Percentiles rank a stretch among this genome's conserved stretches.
Evolutionary conservation across 1,140 invertebrate species (phyloP).

Genomic region (Brachionus angularis): DNA sequence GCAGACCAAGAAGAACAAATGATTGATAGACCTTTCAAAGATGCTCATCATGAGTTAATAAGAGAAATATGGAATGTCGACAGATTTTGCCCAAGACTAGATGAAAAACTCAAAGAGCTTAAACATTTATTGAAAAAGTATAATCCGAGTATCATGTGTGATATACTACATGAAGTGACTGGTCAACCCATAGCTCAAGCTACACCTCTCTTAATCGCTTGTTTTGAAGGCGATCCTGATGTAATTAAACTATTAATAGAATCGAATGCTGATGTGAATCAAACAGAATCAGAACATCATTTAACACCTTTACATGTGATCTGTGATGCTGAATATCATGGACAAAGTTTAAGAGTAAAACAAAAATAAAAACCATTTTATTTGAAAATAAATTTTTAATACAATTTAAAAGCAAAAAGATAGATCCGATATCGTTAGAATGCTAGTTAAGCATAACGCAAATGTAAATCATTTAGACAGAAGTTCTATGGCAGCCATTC

Average conservation of each 20-base stretch:
- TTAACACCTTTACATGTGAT: slow-evolving; percentile 41
- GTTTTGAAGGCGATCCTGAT: slow-evolving; percentile 44
- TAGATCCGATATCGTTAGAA: slow-evolving; percentile 18
- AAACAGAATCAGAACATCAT: slow-evolving; percentile 44
- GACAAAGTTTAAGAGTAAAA: slow-evolving; percentile 40
- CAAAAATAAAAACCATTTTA: background rate
- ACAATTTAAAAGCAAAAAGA: slow-evolving; percentile 43
- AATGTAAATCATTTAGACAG: slow-evolving; percentile 44
- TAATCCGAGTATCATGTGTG: slow-evolving; percentile 35
- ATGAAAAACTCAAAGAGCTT: slow-evolving; percentile 37
- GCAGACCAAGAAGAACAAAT: slow-evolving; percentile 12
- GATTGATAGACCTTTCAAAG: slow-evolving; percentile 30
- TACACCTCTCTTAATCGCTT: slow-evolving; percentile 42
- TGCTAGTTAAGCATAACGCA: slow-evolving; percentile 25
- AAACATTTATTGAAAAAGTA: slow-evolving; percentile 33
- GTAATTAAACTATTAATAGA: slow-evolving; percentile 40
- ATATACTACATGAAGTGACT: slow-evolving; percentile 41
- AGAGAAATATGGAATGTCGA: slow-evolving; percentile 44
- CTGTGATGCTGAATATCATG: slow-evolving; percentile 45
- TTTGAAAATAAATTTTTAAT: background rate
- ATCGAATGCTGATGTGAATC: slow-evolving; percentile 36
- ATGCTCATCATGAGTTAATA: slow-evolving; percentile 43
- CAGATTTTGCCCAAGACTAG: slow-evolving; percentile 5
- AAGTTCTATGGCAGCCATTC: slow-evolving; percentile 38
- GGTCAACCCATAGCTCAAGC: slow-evolving; percentile 44